These are phyloP conservation scores for Alosa sapidissima DNA, from an alignment of 2,797 vertebrate species.

Conservation along the genomic window DNA sequence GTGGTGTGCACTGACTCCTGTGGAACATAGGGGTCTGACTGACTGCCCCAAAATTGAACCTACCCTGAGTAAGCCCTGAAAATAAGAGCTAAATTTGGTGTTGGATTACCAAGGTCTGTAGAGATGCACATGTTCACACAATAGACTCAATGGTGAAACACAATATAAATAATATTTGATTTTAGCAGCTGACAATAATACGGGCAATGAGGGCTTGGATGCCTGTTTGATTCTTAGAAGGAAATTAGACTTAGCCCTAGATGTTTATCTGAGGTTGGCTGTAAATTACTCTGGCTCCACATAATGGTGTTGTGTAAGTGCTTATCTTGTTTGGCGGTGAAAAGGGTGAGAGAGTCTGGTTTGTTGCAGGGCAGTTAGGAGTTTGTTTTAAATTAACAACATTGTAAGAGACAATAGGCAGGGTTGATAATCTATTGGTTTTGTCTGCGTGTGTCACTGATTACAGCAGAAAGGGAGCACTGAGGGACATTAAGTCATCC, in stretches of 20 bases:
- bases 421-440: slow-evolving; percentile 61
- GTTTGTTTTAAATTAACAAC: slow-evolving; percentile 48
- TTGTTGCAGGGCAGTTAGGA: slow-evolving; percentile 42
- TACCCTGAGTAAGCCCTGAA: slow-evolving; percentile 54
- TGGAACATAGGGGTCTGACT: slow-evolving; percentile 54
- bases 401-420: slow-evolving; percentile 60
- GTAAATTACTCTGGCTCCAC: slow-evolving; percentile 61
- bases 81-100: slow-evolving; percentile 59
- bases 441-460: slow-evolving; percentile 62
- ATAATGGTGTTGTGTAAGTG: slow-evolving; percentile 62
- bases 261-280: slow-evolving; percentile 56
- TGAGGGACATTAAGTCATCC: background rate
- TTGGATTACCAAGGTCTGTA: slow-evolving; percentile 61
- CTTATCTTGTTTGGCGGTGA: slow-evolving; percentile 56
- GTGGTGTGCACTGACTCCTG: slow-evolving; percentile 45
- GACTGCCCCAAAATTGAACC: slow-evolving; percentile 59
- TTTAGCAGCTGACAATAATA: slow-evolving; percentile 65
- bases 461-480: background rate
- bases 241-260: slow-evolving; percentile 59
- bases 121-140: slow-evolving; percentile 61
- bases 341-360: slow-evolving; percentile 43
- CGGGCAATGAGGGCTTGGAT: slow-evolving; percentile 62
- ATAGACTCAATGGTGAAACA: slow-evolving; percentile 63
- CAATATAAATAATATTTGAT: slow-evolving; percentile 64
- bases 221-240: slow-evolving; percentile 56